Conservation (phyloP, 2,888 invertebrate genomes). For the Atherix ibis region DNA sequence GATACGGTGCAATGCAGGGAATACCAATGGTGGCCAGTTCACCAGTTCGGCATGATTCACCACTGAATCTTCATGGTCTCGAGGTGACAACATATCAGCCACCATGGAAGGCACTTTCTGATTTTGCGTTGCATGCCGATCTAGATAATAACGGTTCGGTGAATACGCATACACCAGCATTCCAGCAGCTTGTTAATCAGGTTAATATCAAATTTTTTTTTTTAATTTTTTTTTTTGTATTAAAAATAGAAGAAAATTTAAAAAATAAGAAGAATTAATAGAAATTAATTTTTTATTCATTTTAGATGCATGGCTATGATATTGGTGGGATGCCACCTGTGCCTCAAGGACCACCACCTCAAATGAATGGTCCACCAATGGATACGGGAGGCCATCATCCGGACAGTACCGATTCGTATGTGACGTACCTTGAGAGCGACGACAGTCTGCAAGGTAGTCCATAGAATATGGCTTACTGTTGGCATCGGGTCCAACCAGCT, state of each 20-base stretch:
- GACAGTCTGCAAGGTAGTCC: slow-evolving; percentile 60
- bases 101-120: slow-evolving; percentile 91
- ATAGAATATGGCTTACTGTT: slow-evolving; percentile 38
- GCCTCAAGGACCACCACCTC: slow-evolving; percentile 40
- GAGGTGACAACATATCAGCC: slow-evolving; percentile 88
- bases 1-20: slow-evolving; percentile 88
- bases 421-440: slow-evolving; percentile 84
- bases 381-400: slow-evolving; percentile 50
- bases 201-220: slow-evolving; percentile 33
- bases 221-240: not conserved
- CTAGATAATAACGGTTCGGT: slow-evolving; percentile 58
- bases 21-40: slow-evolving; percentile 97
- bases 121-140: slow-evolving; percentile 90
- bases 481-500: too few species aligned
- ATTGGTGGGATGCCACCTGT: slow-evolving; percentile 40
- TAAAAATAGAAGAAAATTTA: too few species aligned
- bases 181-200: slow-evolving; percentile 93
- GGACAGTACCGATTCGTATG: slow-evolving; percentile 73
- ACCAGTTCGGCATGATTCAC: slow-evolving; percentile 79
- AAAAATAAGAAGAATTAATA: not conserved
- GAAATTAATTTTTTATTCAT: slow-evolving; percentile 9
- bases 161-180: slow-evolving; percentile 76
- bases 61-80: slow-evolving; percentile 68
- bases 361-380: slow-evolving; percentile 40
- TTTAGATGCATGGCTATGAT: slow-evolving; percentile 85